Evolutionary conservation across 2,113 vertebrate genomes (phyloP).

Genomic region (Myrmophylax atrothorax): DNA sequence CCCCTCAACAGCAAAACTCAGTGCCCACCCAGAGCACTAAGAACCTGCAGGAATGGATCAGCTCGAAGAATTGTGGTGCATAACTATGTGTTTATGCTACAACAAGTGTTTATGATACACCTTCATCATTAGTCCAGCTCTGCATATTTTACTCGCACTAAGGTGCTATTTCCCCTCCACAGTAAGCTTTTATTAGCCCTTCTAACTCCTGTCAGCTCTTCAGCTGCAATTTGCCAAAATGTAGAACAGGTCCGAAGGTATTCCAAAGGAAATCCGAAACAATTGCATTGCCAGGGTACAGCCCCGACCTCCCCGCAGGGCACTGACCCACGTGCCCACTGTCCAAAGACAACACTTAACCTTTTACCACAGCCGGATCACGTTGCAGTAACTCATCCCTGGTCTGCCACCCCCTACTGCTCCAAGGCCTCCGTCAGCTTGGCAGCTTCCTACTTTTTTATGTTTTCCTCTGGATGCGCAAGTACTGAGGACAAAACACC

Average conservation of each 20-base stretch:
- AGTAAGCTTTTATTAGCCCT: not conserved
- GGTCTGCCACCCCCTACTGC: not conserved
- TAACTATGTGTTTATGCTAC: not conserved
- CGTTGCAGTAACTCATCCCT: not conserved
- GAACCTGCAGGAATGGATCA: not conserved
- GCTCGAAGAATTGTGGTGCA: not conserved
- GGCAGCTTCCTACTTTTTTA: not conserved
- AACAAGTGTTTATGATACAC: not conserved
- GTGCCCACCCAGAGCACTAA: not conserved
- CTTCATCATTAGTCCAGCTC: not conserved
- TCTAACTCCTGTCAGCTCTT: not conserved
- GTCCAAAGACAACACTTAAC: not conserved
- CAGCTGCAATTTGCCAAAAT: not conserved
- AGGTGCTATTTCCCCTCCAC: not conserved
- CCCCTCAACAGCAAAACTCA: not conserved
- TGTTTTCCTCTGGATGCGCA: not conserved
- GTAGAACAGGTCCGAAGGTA: not conserved
- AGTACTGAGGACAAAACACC: not conserved
- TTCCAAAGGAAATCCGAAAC: not conserved
- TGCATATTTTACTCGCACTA: not conserved
- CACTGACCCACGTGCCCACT: not conserved
- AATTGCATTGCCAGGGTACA: accelerated
- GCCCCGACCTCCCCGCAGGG: not conserved
- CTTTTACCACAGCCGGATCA: not conserved
- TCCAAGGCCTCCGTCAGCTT: not conserved